Evolutionary conservation across 2,113 vertebrate species (phyloP).

Genomic region (Esox niger): DNA sequence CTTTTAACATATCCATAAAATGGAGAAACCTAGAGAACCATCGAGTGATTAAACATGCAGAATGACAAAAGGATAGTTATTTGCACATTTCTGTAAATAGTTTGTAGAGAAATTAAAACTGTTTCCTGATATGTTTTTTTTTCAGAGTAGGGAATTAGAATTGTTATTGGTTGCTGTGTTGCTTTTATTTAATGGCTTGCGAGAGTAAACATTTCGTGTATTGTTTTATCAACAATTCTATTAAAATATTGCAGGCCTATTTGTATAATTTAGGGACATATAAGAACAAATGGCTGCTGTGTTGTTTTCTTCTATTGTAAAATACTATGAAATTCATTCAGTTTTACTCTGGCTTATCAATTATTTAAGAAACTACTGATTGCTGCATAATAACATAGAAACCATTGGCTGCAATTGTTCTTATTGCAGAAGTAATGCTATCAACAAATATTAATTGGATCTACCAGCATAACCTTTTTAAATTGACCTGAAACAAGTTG

Average conservation of each 20-base stretch:
- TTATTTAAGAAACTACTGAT: constrained; percentile 27
- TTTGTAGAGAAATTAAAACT: no score
- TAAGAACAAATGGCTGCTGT: no score
- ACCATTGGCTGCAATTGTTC: constrained; percentile 13
- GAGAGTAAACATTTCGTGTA: no score
- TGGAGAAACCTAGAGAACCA: constrained; percentile 19
- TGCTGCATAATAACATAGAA: background rate
- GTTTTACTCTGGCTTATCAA: constrained; percentile 7
- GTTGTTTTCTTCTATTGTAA: background rate
- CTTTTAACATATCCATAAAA: constrained; percentile 28
- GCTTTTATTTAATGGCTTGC: no score
- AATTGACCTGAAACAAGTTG: constrained; percentile 39
- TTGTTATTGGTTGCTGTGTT: background rate
- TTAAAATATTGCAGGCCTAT: no score
- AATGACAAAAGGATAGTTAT: constrained; percentile 5
- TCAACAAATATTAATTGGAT: constrained; percentile 34
- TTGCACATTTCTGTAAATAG: no score
- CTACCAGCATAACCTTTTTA: constrained; percentile 16
- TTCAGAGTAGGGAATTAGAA: constrained; percentile 17
- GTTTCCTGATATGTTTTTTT: no score
- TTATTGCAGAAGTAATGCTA: constrained; percentile 4
- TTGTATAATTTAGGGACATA: no score
- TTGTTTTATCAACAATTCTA: no score
- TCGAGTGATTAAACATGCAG: constrained; percentile 27
- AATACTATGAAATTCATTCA: background rate